Percentiles rank a stretch among this genome's conserved stretches.
phyloP scores from a whole-genome alignment of 2,888 invertebrate species.

The Drosophila subsilvestris region DNA sequence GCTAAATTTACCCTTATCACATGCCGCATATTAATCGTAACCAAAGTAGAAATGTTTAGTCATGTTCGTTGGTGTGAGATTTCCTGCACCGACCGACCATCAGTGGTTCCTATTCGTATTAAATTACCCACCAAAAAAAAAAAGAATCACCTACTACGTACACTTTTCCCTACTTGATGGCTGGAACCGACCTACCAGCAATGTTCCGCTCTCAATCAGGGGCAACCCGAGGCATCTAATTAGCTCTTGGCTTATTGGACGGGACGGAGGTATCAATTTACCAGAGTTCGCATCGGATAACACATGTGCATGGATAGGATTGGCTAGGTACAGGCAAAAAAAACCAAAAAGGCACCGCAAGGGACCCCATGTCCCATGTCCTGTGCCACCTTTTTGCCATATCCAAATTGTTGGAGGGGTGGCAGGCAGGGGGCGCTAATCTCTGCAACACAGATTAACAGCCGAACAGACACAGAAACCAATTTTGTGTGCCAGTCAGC shows the following conservation, averaged over 20 bases:
- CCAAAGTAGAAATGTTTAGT: constrained; percentile 18
- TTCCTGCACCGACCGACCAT: constrained; percentile 48
- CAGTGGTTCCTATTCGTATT: constrained; percentile 63
- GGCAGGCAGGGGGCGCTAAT: constrained; percentile 64
- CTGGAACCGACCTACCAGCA: not conserved
- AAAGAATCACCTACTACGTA: constrained; percentile 18
- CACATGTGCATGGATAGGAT: constrained; percentile 45
- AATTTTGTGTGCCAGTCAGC: constrained; percentile 64
- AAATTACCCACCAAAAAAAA: constrained; percentile 51
- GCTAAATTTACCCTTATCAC: not conserved
- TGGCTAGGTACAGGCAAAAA: constrained; percentile 14
- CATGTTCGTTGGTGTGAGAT: constrained; percentile 68
- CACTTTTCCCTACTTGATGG: not conserved
- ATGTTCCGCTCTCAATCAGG: constrained; percentile 26
- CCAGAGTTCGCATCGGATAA: constrained; percentile 70
- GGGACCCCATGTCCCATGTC: constrained; percentile 26
- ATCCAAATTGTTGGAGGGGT: constrained; percentile 35
- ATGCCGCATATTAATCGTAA: constrained; percentile 13
- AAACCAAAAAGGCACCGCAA: constrained; percentile 17
- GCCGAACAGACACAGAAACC: constrained; percentile 51
- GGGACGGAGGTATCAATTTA: constrained; percentile 71
- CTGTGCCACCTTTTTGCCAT: constrained; percentile 51
- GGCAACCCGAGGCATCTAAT: constrained; percentile 54
- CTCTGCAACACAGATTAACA: constrained; percentile 77
- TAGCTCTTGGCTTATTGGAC: constrained; percentile 65